Conservation (phyloP, 2,888 invertebrate species). For the Zygothrica quintamaculata region DNA sequence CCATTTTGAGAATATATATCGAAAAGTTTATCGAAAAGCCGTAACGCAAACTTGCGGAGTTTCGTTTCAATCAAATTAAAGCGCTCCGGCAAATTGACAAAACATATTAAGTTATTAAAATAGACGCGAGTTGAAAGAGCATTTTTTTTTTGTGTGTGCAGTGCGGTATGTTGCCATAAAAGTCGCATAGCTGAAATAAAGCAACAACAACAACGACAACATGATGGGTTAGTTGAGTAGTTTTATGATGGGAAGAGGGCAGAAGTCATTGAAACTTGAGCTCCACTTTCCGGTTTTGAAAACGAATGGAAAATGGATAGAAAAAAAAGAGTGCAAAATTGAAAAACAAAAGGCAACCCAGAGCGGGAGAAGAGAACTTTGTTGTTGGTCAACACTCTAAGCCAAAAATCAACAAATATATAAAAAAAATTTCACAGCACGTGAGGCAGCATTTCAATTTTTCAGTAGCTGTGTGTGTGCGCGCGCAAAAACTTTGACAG, state of each 20-base stretch:
- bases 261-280: conserved; percentile 58
- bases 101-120: conserved; percentile 77
- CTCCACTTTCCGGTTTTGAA: conserved; percentile 17
- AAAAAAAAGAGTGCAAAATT: conserved; percentile 62
- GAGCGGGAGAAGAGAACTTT: conserved; percentile 66
- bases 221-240: neutral
- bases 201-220: too few species aligned
- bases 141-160: conserved; percentile 17
- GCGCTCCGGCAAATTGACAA: conserved; percentile 56
- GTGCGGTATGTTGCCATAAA: conserved; percentile 41
- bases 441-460: conserved; percentile 80
- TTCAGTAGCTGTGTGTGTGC: conserved; percentile 54
- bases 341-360: conserved; percentile 71
- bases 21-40: conserved; percentile 47
- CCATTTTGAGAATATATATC: conserved; percentile 7
- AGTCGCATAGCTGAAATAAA: conserved; percentile 51
- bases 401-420: conserved; percentile 79
- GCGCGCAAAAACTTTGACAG: conserved; percentile 65
- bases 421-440: conserved; percentile 72
- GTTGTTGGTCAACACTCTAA: conserved; percentile 79
- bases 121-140: conserved; percentile 36
- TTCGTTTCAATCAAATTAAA: conserved; percentile 73
- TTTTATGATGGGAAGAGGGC: conserved; percentile 9
- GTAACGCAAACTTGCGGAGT: conserved; percentile 54
- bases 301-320: conserved; percentile 21